Base-by-base conservation (phyloP, 2,888 invertebrate species). In the Heliconius ismenius region DNA sequence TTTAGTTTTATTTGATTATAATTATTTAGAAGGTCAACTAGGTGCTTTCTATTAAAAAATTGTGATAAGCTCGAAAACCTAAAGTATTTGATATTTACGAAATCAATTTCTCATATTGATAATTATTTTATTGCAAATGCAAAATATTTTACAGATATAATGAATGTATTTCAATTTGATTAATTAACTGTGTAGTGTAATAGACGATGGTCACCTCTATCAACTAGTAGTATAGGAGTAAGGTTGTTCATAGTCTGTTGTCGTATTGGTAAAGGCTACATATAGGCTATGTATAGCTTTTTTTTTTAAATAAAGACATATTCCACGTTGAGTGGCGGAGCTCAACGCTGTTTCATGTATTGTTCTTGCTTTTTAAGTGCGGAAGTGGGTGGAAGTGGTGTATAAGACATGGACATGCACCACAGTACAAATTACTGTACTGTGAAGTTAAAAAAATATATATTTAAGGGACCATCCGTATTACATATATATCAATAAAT, bases 221-320 rank as follows among this genome's bases (percentile, higher is more conserved):
- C 21, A 54, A 70, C 58, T 58, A n/a, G 15, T 70, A 58, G 39
- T 36, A n/a, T 65, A 13, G 65, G 6, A n/a, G 65, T 72, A 65
- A 72, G 65, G 76, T 76, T 76, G 58, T 76, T 21, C 43, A n/a
- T 39, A 58, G 72, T n/a, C 65, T 32, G 58, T 6, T 9, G 72
- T 60, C 64, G 4, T 43, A 73, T 43, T 43, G 28, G 65, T n/a
- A 15, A 49, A 69, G 49, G 26, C 28, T 13, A 54, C n/a, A 49
- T 69, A 49, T 24, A 6, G 15, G 4, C 39, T 67, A 49, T 32
- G 49, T 49, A 11, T 7, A 26, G 26, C 43, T 18, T 4, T 26
- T 9, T 49, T 28, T 68, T 39, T 15, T n/a, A 10, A 26, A 43
- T 67, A 39, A 24, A 60, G 3, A 7, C 32, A 32, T 15, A 43